Evolutionary conservation across 2,888 invertebrate genomes (phyloP).

Genomic region (Thecocarcelia acutangulata): DNA sequence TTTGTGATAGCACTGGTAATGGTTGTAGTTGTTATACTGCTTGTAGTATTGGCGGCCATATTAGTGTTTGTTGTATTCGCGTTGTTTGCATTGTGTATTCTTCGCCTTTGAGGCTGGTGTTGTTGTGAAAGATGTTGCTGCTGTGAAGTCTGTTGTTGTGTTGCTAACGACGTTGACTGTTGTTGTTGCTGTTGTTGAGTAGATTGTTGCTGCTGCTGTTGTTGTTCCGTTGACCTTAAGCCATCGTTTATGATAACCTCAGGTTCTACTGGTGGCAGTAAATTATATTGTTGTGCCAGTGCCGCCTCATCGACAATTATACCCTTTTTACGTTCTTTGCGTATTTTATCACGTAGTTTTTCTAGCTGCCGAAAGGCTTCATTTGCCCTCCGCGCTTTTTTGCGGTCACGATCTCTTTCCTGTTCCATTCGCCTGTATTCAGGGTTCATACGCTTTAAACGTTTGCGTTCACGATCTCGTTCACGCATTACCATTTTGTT

Average conservation of each 20-base stretch:
- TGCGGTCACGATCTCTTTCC: conserved; percentile 79
- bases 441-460: conserved; percentile 79
- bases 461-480: conserved; percentile 79
- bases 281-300: conserved; percentile 76
- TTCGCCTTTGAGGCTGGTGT: conserved; percentile 62
- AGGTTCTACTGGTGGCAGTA: conserved; percentile 76
- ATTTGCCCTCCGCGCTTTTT: conserved; percentile 78
- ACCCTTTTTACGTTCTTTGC: conserved; percentile 79
- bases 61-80: conserved; percentile 63
- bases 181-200: conserved; percentile 69
- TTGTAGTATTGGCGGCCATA: conserved; percentile 60
- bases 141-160: conserved; percentile 63
- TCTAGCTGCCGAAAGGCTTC: conserved; percentile 78
- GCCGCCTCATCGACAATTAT: conserved; percentile 76
- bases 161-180: conserved; percentile 66
- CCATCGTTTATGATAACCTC: conserved; percentile 74
- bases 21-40: conserved; percentile 72
- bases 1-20: conserved; percentile 57
- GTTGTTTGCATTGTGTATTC: conserved; percentile 64
- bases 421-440: conserved; percentile 78
- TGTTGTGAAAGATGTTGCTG: conserved; percentile 64
- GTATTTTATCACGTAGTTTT: conserved; percentile 79
- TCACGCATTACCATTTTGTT: conserved; percentile 79
- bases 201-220: conserved; percentile 63
- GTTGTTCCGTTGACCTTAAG: conserved; percentile 60